A percentile compares a stretch with the other conserved stretches of the same genome.
phyloP scores from a whole-genome alignment of 2,113 vertebrate genomes.

The Mesembrinibis cayennensis region DNA sequence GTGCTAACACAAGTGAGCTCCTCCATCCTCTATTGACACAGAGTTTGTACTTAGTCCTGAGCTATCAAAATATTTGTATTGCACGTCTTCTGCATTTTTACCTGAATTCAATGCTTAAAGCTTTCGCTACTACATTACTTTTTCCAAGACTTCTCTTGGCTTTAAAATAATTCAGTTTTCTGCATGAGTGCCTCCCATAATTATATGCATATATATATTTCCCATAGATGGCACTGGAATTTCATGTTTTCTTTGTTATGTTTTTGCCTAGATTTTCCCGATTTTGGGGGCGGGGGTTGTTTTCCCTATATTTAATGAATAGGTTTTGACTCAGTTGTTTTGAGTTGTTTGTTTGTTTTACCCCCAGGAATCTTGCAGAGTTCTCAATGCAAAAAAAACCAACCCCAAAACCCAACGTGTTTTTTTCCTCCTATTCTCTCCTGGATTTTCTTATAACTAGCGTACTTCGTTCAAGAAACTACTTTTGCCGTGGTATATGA shows the following conservation, averaged over 20 bases:
- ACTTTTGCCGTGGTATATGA: not conserved
- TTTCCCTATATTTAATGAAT: not conserved
- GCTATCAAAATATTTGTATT: not conserved
- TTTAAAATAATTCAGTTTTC: conserved; percentile 20
- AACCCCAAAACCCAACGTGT: not conserved
- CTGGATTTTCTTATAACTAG: not conserved
- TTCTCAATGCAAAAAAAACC: not conserved
- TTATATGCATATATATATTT: not conserved
- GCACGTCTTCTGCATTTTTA: not conserved
- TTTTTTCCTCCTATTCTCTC: not conserved
- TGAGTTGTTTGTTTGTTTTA: not conserved
- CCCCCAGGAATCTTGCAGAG: not conserved
- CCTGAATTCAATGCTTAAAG: not conserved
- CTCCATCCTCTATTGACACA: not conserved
- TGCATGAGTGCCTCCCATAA: not conserved
- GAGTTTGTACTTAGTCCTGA: not conserved
- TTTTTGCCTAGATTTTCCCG: not conserved
- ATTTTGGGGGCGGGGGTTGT: not conserved
- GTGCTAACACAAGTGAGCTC: not conserved
- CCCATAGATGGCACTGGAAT: conserved; percentile 7
- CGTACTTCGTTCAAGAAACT: not conserved
- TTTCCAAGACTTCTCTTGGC: not conserved
- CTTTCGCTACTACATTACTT: not conserved
- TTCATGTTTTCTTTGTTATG: not conserved
- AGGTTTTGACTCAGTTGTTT: not conserved